These are phyloP conservation scores for Electrophaes corylata DNA, from an alignment of 2,888 invertebrate species.

Conservation along the genomic window DNA sequence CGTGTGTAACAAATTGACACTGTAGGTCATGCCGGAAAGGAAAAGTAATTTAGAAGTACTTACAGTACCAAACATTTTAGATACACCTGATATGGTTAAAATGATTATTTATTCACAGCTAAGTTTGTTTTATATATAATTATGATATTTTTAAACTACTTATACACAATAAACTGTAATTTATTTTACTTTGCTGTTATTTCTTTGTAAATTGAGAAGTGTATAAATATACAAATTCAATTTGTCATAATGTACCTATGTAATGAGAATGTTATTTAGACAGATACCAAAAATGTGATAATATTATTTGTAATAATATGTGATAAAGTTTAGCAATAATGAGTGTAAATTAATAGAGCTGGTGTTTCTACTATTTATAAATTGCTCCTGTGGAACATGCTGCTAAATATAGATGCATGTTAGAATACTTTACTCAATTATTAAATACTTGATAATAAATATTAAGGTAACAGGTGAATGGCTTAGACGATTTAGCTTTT, in stretches of 20 bases:
- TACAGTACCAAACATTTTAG: neutral
- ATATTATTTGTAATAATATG: conserved; percentile 34
- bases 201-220: neutral
- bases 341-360: conserved; percentile 7
- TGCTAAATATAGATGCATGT: neutral
- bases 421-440: no score
- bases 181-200: neutral
- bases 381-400: conserved; percentile 1
- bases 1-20: no score
- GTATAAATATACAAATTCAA: neutral
- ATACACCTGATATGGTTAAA: neutral
- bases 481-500: neutral
- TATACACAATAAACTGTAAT: neutral
- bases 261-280: conserved; percentile 18
- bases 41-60: no score
- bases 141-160: neutral
- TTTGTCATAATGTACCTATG: neutral
- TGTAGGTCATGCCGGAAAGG: no score
- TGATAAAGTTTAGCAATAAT: conserved; percentile 39
- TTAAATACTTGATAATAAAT: neutral
- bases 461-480: neutral
- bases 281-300: conserved; percentile 39
- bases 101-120: no score
- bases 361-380: conserved; percentile 2
- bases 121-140: neutral